Conservation (phyloP, 1,140 invertebrate genomes). For the Metopolophium dirhodum region DNA sequence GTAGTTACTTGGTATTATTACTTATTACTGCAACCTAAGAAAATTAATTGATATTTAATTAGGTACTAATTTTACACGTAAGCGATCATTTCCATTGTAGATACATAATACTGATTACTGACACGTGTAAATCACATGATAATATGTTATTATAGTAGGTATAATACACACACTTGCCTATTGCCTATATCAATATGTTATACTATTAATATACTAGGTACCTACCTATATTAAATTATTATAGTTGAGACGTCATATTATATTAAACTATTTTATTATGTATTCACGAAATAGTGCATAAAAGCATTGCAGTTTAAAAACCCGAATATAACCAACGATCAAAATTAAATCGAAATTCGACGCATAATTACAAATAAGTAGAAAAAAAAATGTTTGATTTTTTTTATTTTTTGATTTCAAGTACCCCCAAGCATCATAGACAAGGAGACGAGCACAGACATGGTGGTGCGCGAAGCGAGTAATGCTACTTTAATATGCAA, state of each 20-base stretch:
- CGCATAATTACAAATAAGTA: background rate
- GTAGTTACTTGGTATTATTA: background rate
- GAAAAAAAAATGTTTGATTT: background rate
- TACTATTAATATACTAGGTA: background rate
- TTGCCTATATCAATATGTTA: background rate
- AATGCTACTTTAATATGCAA: slow-evolving; percentile 88
- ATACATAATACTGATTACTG: background rate
- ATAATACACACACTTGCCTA: background rate
- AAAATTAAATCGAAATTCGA: background rate
- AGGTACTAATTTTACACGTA: background rate
- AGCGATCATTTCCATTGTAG: background rate
- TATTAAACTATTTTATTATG: background rate
- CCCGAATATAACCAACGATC: background rate
- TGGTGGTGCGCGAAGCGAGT: slow-evolving; percentile 88
- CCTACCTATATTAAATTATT: background rate
- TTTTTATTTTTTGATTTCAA: slow-evolving; percentile 61
- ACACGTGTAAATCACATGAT: background rate
- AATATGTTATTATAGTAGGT: background rate
- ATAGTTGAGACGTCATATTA: background rate
- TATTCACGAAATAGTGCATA: background rate
- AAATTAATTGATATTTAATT: background rate
- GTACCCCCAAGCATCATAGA: slow-evolving; percentile 86
- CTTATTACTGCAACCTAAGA: background rate
- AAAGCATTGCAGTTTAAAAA: background rate
- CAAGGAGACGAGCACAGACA: slow-evolving; percentile 84